phyloP scores from a whole-genome alignment of 2,888 invertebrate species.

The Digitonthophagus gazella region DNA sequence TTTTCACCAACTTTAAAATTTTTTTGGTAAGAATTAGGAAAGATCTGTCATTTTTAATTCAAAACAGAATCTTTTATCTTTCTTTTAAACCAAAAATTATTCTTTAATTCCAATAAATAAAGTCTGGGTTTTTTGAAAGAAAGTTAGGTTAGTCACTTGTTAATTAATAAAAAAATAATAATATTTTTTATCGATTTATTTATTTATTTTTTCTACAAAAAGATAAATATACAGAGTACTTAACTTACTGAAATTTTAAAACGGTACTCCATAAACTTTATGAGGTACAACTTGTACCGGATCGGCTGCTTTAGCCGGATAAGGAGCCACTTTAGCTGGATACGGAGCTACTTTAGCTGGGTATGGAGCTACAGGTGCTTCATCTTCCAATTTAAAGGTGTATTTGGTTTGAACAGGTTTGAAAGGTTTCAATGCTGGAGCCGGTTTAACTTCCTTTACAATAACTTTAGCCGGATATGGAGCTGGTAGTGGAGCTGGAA shows the following conservation, averaged over 20 bases:
- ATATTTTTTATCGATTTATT: neutral
- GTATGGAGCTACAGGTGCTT: neutral
- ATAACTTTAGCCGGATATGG: slow-evolving; percentile 2
- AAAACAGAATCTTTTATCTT: no score
- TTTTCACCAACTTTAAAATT: no score
- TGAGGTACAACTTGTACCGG: no score
- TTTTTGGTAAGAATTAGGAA: no score
- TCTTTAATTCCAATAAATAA: no score
- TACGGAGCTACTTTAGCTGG: slow-evolving; percentile 7
- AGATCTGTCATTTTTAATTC: no score
- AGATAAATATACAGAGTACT: neutral
- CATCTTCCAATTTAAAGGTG: slow-evolving; percentile 1
- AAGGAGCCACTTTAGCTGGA: neutral
- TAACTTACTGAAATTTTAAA: neutral
- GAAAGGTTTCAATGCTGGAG: no score
- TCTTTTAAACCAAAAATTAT: no score
- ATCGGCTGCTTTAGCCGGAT: neutral
- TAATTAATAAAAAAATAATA: neutral
- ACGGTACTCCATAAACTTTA: neutral
- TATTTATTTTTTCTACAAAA: neutral
- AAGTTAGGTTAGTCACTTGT: no score
- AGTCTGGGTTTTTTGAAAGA: no score
- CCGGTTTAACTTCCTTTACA: neutral
- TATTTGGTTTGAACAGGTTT: slow-evolving; percentile 1
- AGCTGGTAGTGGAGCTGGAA: no score